These are phyloP conservation scores for Bucco capensis DNA, from an alignment of 2,113 vertebrate species.

Conservation along the genomic window DNA sequence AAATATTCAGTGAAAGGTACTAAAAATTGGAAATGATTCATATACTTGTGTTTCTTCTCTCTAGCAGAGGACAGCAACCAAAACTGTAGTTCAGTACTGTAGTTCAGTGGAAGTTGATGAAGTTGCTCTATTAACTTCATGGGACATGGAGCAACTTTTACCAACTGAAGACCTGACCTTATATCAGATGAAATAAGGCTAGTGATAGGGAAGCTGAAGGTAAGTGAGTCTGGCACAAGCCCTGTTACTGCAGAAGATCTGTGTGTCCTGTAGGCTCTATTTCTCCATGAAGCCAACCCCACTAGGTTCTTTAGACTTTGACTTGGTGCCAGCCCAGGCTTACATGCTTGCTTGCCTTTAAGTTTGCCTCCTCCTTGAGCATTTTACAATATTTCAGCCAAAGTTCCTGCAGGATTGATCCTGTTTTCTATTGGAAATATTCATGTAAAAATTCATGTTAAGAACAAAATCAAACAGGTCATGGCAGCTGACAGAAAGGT, in stretches of 20 bases:
- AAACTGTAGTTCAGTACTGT: neutral
- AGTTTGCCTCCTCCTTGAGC: neutral
- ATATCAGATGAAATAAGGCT: neutral
- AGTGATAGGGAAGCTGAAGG: neutral
- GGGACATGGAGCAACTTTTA: neutral
- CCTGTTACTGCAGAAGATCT: neutral
- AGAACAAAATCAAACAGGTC: slow-evolving; percentile 5
- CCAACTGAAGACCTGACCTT: neutral
- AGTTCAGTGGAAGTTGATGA: neutral
- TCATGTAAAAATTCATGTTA: neutral
- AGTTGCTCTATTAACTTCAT: neutral
- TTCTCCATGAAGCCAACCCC: neutral
- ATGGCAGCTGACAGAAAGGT: neutral
- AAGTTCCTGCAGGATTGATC: neutral
- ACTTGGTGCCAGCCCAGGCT: neutral
- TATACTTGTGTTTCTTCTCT: neutral
- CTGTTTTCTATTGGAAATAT: neutral
- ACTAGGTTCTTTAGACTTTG: neutral
- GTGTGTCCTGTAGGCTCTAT: neutral
- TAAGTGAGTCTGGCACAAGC: neutral
- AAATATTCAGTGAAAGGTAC: too few relatives aligned
- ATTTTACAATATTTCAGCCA: neutral
- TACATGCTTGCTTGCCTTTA: neutral
- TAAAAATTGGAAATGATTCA: neutral
- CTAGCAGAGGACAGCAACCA: neutral